Evolutionary conservation across 2,113 vertebrate species (phyloP).

Genomic region (Tricholaema leucomelas): DNA sequence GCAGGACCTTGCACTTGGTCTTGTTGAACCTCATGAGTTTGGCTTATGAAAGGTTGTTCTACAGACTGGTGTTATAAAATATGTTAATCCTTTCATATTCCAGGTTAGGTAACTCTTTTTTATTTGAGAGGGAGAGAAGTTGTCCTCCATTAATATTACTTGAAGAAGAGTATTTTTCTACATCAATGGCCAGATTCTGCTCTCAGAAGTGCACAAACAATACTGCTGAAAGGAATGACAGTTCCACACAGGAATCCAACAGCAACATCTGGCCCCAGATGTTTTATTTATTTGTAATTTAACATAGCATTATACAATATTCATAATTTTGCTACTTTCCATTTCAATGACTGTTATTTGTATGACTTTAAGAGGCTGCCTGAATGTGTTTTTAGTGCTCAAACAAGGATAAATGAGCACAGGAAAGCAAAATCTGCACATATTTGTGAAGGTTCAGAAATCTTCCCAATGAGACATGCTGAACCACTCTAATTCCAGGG

Average conservation of each 20-base stretch:
- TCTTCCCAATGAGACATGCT: constrained; percentile 1
- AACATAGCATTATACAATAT: constrained; percentile 56
- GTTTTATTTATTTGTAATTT: constrained; percentile 63
- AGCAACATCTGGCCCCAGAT: constrained; percentile 64
- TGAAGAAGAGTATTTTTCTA: constrained; percentile 5
- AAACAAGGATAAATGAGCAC: constrained; percentile 16
- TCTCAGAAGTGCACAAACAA: constrained; percentile 8
- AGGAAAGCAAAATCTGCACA: neutral
- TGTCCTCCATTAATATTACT: constrained; percentile 33
- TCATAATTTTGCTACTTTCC: constrained; percentile 64
- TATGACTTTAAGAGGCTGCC: constrained; percentile 31
- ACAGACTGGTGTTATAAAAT: constrained; percentile 18
- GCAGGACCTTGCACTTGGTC: too few relatives aligned
- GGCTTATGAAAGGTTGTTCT: neutral
- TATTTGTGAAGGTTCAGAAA: constrained; percentile 27
- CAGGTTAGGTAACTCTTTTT: neutral
- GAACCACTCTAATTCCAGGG: neutral
- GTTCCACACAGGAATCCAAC: constrained; percentile 8
- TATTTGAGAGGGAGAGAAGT: constrained; percentile 12
- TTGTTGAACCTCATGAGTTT: too few relatives aligned
- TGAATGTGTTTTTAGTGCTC: constrained; percentile 12
- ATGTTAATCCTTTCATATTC: neutral
- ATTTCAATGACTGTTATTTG: constrained; percentile 63
- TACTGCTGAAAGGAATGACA: neutral
- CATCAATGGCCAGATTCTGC: constrained; percentile 1